phyloP scores from a whole-genome alignment of 2,888 invertebrate genomes.

The Enchytraeus crypticus region DNA sequence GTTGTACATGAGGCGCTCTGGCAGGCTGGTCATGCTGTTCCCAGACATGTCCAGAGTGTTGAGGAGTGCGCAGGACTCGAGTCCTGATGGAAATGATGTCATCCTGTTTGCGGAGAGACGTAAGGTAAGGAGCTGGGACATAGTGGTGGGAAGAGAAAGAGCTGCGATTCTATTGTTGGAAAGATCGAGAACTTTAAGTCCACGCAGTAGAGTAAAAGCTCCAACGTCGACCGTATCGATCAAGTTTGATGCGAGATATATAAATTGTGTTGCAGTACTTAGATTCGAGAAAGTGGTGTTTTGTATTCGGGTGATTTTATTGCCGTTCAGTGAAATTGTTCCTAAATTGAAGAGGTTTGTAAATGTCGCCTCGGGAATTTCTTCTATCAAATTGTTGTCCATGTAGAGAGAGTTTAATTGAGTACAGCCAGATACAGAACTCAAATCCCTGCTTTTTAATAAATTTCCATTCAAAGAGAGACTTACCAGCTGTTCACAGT shows the following conservation, averaged over 20 bases:
- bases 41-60: not conserved
- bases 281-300: not conserved
- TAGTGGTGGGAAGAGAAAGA: not conserved
- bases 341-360: not conserved
- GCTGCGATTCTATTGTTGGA: not conserved
- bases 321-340: not conserved
- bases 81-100: not conserved
- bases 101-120: not conserved
- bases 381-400: not conserved
- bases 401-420: not conserved
- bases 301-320: not conserved
- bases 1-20: not conserved
- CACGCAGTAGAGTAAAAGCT: not conserved
- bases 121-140: not conserved
- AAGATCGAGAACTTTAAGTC: not conserved
- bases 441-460: no score
- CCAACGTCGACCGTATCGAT: not conserved
- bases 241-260: not conserved
- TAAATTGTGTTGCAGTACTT: not conserved
- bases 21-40: not conserved
- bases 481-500: no score
- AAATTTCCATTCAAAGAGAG: no score
- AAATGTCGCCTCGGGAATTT: not conserved
- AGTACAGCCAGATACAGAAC: no score
- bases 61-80: not conserved